Conservation (phyloP, 2,888 invertebrate species). For the Ceraclea dissimilis region DNA sequence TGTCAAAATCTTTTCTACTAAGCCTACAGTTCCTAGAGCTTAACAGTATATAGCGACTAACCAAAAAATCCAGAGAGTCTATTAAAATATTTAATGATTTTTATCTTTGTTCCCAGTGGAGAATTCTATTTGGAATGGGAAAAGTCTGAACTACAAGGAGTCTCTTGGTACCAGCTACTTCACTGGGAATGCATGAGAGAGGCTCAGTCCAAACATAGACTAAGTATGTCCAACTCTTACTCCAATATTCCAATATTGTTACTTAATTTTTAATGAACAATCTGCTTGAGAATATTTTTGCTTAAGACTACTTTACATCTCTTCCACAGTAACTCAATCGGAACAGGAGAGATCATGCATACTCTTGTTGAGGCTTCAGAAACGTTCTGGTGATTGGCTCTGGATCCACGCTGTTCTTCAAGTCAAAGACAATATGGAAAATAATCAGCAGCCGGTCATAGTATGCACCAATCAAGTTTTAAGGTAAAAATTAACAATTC, state of each 20-base stretch:
- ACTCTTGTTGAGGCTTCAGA: constrained; percentile 82
- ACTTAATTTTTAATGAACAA: background rate
- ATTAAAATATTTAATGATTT: background rate
- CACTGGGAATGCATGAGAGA: constrained; percentile 95
- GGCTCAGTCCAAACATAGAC: constrained; percentile 91
- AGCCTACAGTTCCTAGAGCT: no score
- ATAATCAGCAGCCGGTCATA: constrained; percentile 85
- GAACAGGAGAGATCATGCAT: constrained; percentile 97
- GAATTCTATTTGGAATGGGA: constrained; percentile 94
- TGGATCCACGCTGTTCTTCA: constrained; percentile 96
- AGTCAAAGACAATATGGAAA: constrained; percentile 82
- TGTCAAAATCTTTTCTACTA: no score
- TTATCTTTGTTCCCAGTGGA: constrained; percentile 53
- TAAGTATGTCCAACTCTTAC: no score
- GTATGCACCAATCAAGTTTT: constrained; percentile 95
- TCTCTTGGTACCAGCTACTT: constrained; percentile 94
- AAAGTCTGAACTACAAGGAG: constrained; percentile 78
- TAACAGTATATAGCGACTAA: no score
- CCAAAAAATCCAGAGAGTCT: no score
- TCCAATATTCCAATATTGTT: constrained; percentile 29
- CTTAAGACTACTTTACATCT: background rate
- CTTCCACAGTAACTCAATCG: constrained; percentile 80
- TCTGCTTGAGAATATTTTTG: no score
- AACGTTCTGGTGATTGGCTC: constrained; percentile 77
- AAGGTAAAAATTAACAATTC: constrained; percentile 52